Conservation (phyloP, 2,797 vertebrate genomes). For the Argya squamiceps region DNA sequence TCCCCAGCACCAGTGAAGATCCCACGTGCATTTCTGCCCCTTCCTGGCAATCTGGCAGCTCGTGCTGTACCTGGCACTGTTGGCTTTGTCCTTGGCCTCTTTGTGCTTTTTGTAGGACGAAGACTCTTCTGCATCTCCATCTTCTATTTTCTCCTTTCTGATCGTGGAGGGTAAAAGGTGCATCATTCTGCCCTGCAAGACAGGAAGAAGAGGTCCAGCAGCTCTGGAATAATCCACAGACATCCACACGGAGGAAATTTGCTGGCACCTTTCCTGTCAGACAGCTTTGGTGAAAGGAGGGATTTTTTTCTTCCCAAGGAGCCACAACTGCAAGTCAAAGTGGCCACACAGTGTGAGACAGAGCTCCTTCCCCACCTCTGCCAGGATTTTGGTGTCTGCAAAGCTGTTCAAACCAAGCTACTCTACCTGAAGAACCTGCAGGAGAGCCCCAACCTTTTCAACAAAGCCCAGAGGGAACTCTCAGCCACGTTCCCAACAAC, state of each 20-base stretch:
- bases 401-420: background rate
- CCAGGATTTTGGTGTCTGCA: background rate
- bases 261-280: background rate
- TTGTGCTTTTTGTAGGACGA: conserved; percentile 91
- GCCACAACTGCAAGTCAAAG: background rate
- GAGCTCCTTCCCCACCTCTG: background rate
- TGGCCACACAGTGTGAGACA: fast-evolving
- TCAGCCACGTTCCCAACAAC: fast-evolving
- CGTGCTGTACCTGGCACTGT: conserved; percentile 84
- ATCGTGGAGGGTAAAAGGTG: conserved; percentile 91
- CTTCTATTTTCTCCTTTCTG: conserved; percentile 85
- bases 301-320: background rate
- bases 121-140: conserved; percentile 65
- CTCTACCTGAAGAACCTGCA: background rate
- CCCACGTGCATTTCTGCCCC: background rate
- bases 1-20: background rate
- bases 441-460: background rate
- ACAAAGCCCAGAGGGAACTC: background rate
- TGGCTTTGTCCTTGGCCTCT: conserved; percentile 89
- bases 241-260: fast-evolving
- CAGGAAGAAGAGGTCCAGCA: background rate
- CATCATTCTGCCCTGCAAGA: conserved; percentile 88
- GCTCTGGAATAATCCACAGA: background rate
- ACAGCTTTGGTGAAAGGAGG: background rate
- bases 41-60: background rate